phyloP scores from a whole-genome alignment of 1,140 invertebrate genomes.

The Lepidurus arcticus region DNA sequence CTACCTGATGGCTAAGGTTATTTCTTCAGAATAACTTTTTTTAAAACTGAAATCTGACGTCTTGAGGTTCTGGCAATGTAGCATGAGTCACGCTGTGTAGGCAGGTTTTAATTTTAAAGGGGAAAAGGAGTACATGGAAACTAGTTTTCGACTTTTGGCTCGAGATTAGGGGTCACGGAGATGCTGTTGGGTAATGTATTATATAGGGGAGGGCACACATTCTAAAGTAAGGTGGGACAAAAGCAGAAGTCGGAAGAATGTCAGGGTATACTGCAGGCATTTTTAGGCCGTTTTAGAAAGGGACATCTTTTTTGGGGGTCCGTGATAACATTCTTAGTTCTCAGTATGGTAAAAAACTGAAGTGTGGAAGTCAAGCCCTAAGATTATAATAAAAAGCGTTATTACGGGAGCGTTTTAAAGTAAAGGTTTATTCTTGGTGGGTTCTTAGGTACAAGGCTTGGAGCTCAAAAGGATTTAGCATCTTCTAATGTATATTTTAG shows the following conservation, averaged over 20 bases:
- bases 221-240: neutral
- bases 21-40: neutral
- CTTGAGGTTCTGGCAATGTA: neutral
- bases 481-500: neutral
- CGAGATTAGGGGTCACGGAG: neutral
- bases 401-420: too few species aligned
- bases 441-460: too few species aligned
- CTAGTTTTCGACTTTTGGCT: neutral
- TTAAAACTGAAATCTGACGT: neutral
- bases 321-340: too few species aligned
- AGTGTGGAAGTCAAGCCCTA: too few species aligned
- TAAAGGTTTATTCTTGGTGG: too few species aligned
- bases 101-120: neutral
- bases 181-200: neutral
- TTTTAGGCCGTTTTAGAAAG: too few species aligned
- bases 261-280: too few species aligned
- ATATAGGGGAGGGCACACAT: neutral
- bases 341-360: too few species aligned
- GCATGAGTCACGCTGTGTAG: conserved; percentile 8
- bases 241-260: too few species aligned
- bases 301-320: too few species aligned
- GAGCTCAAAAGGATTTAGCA: too few species aligned
- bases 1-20: neutral
- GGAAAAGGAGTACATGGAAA: neutral
- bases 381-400: too few species aligned